Conservation (phyloP, 2,888 invertebrate species). For the Scrobipalpa costella region DNA sequence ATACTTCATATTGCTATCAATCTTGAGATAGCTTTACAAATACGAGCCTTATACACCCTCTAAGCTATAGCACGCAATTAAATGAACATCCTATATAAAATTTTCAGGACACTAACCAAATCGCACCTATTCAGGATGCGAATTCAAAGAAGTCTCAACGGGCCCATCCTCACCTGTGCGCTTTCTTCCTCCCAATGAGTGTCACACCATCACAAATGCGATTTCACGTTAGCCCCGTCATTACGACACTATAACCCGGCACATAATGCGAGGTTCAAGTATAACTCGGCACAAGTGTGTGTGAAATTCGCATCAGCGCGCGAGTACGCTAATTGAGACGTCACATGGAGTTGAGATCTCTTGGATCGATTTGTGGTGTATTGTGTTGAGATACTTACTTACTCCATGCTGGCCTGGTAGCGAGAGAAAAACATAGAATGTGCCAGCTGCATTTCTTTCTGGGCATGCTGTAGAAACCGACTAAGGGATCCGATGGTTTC, state of each 20-base stretch:
- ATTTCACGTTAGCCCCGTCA: neutral
- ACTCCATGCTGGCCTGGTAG: too few species aligned
- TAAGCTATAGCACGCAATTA: too few species aligned
- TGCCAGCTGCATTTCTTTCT: too few species aligned
- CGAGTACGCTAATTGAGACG: conserved; percentile 5
- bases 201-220: neutral
- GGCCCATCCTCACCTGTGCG: neutral
- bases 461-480: too few species aligned
- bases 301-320: conserved; percentile 9
- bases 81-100: too few species aligned
- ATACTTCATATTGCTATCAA: too few species aligned
- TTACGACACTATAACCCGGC: conserved; percentile 1
- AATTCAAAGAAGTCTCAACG: neutral
- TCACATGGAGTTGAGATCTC: neutral
- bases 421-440: too few species aligned
- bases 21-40: too few species aligned
- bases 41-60: too few species aligned
- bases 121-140: neutral
- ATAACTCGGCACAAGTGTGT: conserved; percentile 3
- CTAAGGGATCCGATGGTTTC: too few species aligned
- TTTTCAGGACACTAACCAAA: neutral
- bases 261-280: conserved; percentile 4
- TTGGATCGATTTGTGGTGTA: neutral
- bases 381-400: neutral
- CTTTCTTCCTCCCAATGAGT: conserved; percentile 3